Evolutionary conservation across 2,888 invertebrate genomes (phyloP), one percentile per base, ranked within the genome.

Genomic region (Liposcelis brunnea): DNA sequence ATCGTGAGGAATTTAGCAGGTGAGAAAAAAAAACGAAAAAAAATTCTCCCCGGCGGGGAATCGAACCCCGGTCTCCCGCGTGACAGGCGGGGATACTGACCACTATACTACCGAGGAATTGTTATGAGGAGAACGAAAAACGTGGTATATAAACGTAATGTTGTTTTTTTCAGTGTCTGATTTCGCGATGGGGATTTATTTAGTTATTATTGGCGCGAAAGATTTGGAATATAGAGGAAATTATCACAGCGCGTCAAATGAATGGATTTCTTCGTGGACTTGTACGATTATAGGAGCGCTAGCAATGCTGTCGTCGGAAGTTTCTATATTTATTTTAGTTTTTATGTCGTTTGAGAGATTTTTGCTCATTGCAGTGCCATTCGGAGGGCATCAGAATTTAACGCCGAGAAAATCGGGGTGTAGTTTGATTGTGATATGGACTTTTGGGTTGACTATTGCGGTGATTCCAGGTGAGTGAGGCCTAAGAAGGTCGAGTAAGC

Each of bases 291-390:
- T 71, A 31, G 80, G 80, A 26, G 64, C 73, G 3, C 52, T 77
- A 31, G 78, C 77, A 1, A 75, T 79, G 61, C 69, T 69, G 16
- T 77, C 79, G 1, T 72, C 73, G 2, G 78, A 80, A 63, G 68
- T 77, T 2, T 78, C 80, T 6, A 71, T 80, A 57, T 58, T 80
- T 34, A 74, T 79, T 47, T 58, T 80, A 50, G 71, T 75, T 2
- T 75, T 77, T 55, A 76, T 80, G 70, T 77, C 79, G 1, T 59
- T 79, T 52, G 79, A 80, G 52, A 65, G 80, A 51, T 80, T 74
- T 56, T 58, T 77, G 49, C 59, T 75, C 44, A 77, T 78, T 50
- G 72, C 71, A 1, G 67, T 71, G 54, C 74, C 75, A 1, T 66
- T 75, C 51, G 69, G 70, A 26, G 65, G 67, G 8, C 68, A 71